Conservation (phyloP, 2,888 invertebrate species). For the Thera obeliscata region DNA sequence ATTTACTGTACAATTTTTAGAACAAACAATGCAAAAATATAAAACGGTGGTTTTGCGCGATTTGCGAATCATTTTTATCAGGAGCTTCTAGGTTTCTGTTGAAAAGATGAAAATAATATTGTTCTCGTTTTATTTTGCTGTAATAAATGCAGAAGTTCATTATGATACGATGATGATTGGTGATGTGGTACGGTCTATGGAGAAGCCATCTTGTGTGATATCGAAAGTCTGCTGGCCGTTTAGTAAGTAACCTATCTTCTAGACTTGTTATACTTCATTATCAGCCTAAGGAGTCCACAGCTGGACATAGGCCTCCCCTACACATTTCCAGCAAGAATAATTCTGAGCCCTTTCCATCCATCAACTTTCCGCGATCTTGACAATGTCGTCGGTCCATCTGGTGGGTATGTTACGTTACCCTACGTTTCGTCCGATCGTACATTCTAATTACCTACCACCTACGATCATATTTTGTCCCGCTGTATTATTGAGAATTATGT, state of each 20-base stretch:
- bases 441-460: no score
- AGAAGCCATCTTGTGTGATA: constrained; percentile 59
- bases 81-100: constrained; percentile 9
- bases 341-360: no score
- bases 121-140: constrained; percentile 35
- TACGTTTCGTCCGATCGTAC: no score
- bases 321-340: no score
- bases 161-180: constrained; percentile 52
- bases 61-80: constrained; percentile 20
- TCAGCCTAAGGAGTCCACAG: no score
- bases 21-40: constrained; percentile 39
- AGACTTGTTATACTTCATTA: no score
- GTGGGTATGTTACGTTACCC: no score
- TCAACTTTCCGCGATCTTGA: no score
- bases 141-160: constrained; percentile 46
- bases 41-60: constrained; percentile 19
- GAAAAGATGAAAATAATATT: constrained; percentile 37
- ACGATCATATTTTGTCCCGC: no score
- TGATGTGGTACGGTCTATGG: constrained; percentile 59
- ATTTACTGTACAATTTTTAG: constrained; percentile 36
- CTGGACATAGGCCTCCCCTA: no score
- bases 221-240: constrained; percentile 62
- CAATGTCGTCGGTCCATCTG: no score
- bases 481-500: background rate
- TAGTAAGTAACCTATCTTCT: constrained; percentile 51